Evolutionary conservation across 2,797 vertebrate species (phyloP).

Genomic region (Sardinella longiceps): DNA sequence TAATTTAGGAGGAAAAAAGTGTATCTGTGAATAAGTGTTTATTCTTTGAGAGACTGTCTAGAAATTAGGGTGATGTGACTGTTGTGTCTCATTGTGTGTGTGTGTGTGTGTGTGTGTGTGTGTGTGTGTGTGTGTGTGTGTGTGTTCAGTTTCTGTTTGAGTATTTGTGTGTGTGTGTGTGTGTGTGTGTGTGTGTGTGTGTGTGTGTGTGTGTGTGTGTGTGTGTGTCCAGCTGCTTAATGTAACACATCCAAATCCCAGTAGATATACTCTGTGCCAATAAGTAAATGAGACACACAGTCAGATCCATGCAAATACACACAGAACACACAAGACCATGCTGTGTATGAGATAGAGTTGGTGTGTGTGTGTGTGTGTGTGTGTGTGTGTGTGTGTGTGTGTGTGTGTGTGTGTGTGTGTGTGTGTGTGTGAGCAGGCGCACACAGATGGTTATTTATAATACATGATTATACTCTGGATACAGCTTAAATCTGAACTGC

Average conservation of each 20-base stretch:
- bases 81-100: background rate
- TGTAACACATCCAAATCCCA: slow-evolving; percentile 13
- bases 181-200: background rate
- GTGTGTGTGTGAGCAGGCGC: background rate
- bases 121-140: background rate
- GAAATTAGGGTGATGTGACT: background rate
- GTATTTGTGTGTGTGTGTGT: background rate
- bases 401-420: background rate
- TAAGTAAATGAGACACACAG: slow-evolving; percentile 15
- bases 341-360: background rate
- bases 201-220: background rate
- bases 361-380: background rate
- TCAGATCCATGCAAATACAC: slow-evolving; percentile 20
- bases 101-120: background rate
- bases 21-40: background rate
- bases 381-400: slow-evolving; percentile 6
- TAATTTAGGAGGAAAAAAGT: background rate
- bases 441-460: slow-evolving; percentile 27
- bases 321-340: background rate
- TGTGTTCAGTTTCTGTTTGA: background rate
- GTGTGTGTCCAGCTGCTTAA: slow-evolving; percentile 13
- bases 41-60: background rate
- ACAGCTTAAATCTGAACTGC: slow-evolving; percentile 25
- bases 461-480: slow-evolving; percentile 27
- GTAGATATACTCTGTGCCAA: background rate